Evolutionary conservation across 2,797 vertebrate genomes (phyloP), one percentile per base, ranked within the genome.

Genomic region (Sebastes baramenuke): DNA sequence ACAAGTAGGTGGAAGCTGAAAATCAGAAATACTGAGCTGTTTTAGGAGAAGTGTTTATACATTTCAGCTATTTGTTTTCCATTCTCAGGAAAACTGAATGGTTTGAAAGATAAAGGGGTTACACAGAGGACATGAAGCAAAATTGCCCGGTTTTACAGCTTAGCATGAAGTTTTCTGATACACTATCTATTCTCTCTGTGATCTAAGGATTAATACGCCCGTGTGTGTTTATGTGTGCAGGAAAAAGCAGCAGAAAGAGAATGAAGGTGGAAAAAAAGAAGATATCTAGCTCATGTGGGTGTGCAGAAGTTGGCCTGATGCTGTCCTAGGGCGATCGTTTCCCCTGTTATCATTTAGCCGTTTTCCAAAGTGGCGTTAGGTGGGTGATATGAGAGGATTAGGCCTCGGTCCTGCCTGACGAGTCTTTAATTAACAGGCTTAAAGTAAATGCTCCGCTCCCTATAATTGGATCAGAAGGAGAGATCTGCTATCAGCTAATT

Each of bases 381-480:
- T 91, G 87, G 84, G 81, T 89, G 94, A 93, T 92, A 93, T 61
- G 87, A 87, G 87, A 84, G 92, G 93, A 94, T 94, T 91, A 94
- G 87, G 85, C 73, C 77, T 55, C 5, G 32, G 87, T 88, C 87
- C 82, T 93, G 92, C 92, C 91, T 90, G 90, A 93, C 84, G 78
- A 89, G 86, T 85, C 93, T 93, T 92, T 95, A 95, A 95, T 96
- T 96, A 95, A 94, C 89, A 91, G 88, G 93, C 93, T 95, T 95
- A 94, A 95, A 95, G 92, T 94, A 94, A 95, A 95, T 83, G 94
- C 94, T 95, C 89, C 55, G 87, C 90, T 93, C 86, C 74, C 91
- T 87, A 79, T 93, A 95, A 94, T 93, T 94, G 93, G 94, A 95
- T 95, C 93, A 93, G 87, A 88, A 90, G 82, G 72, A 91, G 84